Evolutionary conservation across 2,888 invertebrate genomes (phyloP), one percentile per base, ranked within the genome.

Genomic region (Dryomyza anilis): DNA sequence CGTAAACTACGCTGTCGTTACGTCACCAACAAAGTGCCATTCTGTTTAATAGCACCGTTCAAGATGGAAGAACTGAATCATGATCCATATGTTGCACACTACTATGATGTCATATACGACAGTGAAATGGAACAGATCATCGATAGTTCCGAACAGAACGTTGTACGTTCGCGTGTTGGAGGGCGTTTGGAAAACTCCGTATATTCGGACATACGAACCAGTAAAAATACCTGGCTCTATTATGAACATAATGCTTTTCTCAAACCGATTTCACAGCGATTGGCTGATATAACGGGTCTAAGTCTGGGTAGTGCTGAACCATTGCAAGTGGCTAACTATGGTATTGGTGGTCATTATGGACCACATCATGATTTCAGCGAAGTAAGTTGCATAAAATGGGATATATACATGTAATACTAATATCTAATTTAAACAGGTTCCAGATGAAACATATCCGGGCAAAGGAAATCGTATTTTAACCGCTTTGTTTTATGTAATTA

Each of bases 341-440:
- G 98, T 16, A 93, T 98, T 70, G 98, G 98, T 8, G 98, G 98
- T 0, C 98, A 98, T 82, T 98, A 98, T 82, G 98, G 97, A 78
- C 98, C 98, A n/a, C 98, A 81, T 56, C 76, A 60, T 52, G 81
- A 81, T 64, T 81, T 71, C 64, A 78, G 80, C 33, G 78, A 79
- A 56, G 30, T 69, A 1, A 50, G 8, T n/a, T 25, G 7, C 6
- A 21, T 4, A 50, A 4, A 14, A 8, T 45, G n/a, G n/a, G n/a
- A n/a, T n/a, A n/a, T n/a, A n/a, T n/a, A n/a, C n/a, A n/a, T n/a
- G n/a, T n/a, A n/a, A n/a, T n/a, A n/a, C n/a, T n/a, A n/a, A n/a
- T n/a, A n/a, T n/a, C n/a, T n/a, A n/a, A n/a, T n/a, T n/a, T n/a
- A n/a, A n/a, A n/a, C n/a, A n/a, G n/a, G n/a, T n/a, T n/a, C n/a